Evolutionary conservation across 2,797 vertebrate genomes (phyloP), one percentile per base, ranked within the genome.

Genomic region (Enteromius argenteus): DNA sequence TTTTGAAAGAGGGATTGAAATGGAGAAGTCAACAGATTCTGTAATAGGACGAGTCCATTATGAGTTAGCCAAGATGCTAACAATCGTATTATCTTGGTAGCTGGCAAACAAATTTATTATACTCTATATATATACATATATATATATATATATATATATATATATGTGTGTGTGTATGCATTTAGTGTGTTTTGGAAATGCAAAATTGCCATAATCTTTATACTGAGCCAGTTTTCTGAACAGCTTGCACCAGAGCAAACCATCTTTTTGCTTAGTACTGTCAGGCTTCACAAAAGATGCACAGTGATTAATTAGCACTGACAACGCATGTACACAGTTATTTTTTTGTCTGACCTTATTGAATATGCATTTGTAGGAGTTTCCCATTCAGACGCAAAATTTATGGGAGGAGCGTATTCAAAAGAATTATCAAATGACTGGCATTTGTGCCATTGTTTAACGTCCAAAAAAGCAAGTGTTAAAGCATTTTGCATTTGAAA

Each of bases 21-120:
- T 85, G 17, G 58, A 75, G 58, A 44, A 30, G 46, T 80, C 62
- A 72, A 72, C 60, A 74, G 66, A 69, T 64, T 74, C 62, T 37
- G 23, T 15, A 75, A 39, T 3, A 72, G 21, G 21, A 44, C 49
- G 21, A 72, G 56, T 13, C 58, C 44, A 66, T 72, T 82, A 60
- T 56, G 21, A 80, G 35, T 58, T 37, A 44, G 21, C 30, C 72
- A 67, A 27, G 21, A 83, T 8, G 27, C 7, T 49, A 56, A 53
- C 44, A 51, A 64, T 10, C 0, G 10, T 46, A 64, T 69, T 69
- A 69, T 53, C 30, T 30, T 37, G 23, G 69, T n/a, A 72, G 42
- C 27, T 2, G 13, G n/a, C 17, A 58, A 39, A 77, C 32, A 46
- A 30, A 68, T 67, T 37, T 56, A 56, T 56, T 37, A 56, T 56